Evolutionary conservation across 2,113 vertebrate species (phyloP), one percentile per base, ranked within the genome.

Genomic region (Syngnathus typhle): DNA sequence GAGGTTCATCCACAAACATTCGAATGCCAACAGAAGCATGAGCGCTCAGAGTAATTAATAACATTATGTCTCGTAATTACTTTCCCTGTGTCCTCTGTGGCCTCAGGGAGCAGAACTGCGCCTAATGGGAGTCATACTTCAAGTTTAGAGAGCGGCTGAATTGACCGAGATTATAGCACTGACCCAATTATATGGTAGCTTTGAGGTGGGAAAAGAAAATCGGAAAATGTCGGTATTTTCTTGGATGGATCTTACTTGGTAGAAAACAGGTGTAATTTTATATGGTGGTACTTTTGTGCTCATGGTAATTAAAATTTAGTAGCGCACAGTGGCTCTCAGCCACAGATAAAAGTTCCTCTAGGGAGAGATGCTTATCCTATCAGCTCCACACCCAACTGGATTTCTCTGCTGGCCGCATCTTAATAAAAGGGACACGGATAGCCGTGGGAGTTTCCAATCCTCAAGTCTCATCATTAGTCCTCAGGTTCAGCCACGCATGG

Each of bases 41-140:
- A 81, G 73, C 60, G 74, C 72, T 76, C 60, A 2, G 64, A 65
- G 83, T 89, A 88, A 91, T 91, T 88, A 90, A 89, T 89, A 87
- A 84, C 84, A 85, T 85, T 86, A 85, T 90, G 87, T 77, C 84
- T 72, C 79, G 83, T 90, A 88, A 90, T 89, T 91, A 90, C 86
- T 85, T 84, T 86, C 84, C 64, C 73, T 84, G 77, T 84, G 82
- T 83, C 79, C 72, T 65, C 71, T 43, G 55, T 59, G 72, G 67
- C 88, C 82, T 79, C 43, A 9, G 86, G 88, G 84, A 83, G 75
- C 65, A 59, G 66, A 65, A 59, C 73, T 72, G 78, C 60, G 64
- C 79, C 75, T 88, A 88, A 89, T 87, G 78, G 80, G 72, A 74
- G 79, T 60, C 61, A 80, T 83, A 51, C 77, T 78, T 80, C 66